A percentile compares a stretch with the other conserved stretches of the same genome.
phyloP scores from a whole-genome alignment of 2,888 invertebrate species.

The Xanthostigma xanthostigma region DNA sequence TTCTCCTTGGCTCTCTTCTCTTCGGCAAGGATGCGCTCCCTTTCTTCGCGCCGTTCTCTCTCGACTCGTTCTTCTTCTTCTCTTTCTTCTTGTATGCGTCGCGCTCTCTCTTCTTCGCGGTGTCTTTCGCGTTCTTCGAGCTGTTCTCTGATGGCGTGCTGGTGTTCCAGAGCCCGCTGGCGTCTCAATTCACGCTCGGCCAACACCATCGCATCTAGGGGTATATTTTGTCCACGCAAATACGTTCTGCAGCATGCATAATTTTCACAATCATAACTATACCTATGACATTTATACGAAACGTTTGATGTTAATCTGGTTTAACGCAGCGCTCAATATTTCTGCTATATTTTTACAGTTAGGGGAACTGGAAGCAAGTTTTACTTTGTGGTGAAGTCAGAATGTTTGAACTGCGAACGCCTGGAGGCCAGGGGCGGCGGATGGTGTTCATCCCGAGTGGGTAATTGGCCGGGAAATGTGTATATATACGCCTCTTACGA shows the following conservation, averaged over 20 bases:
- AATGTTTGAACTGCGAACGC: too few relatives aligned
- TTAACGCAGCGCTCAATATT: too few relatives aligned
- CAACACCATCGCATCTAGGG: constrained; percentile 61
- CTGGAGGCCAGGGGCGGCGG: too few relatives aligned
- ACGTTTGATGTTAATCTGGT: too few relatives aligned
- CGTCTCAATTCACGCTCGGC: constrained; percentile 70
- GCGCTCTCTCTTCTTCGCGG: constrained; percentile 61
- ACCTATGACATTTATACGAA: neutral
- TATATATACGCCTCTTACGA: too few relatives aligned
- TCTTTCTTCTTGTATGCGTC: constrained; percentile 57
- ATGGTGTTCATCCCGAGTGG: too few relatives aligned
- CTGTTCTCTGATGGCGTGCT: constrained; percentile 72
- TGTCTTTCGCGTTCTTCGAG: constrained; percentile 66
- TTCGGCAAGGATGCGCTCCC: constrained; percentile 55
- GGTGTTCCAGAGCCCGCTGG: constrained; percentile 71
- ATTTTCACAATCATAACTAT: neutral
- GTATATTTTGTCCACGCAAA: constrained; percentile 74
- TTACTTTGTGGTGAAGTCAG: too few relatives aligned
- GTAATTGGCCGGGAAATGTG: too few relatives aligned
- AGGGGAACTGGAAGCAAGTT: too few relatives aligned
- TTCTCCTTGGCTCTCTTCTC: constrained; percentile 48
- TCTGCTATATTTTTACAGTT: too few relatives aligned
- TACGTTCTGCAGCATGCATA: constrained; percentile 36
- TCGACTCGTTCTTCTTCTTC: constrained; percentile 66
- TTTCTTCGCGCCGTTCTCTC: constrained; percentile 56